These are phyloP conservation scores for Octopus bimaculoides DNA, from an alignment of 1,140 invertebrate species.

Conservation along the genomic window DNA sequence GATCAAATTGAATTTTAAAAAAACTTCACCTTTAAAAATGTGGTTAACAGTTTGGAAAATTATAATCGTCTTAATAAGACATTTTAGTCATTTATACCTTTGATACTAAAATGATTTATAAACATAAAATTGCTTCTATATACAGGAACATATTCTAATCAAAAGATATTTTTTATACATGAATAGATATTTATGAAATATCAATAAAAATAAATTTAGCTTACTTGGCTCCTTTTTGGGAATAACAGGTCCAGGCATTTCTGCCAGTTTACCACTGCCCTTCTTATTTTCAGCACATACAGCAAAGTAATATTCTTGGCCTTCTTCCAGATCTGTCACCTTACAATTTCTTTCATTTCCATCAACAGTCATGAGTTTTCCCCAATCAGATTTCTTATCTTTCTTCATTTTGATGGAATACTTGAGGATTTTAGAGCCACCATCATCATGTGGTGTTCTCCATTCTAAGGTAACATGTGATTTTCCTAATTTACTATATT, in stretches of 20 bases:
- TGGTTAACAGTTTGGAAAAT: too few relatives aligned
- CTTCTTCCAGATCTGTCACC: conserved; percentile 84
- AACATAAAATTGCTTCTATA: too few relatives aligned
- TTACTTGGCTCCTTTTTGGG: conserved; percentile 68
- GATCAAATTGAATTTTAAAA: too few relatives aligned
- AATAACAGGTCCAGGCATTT: conserved; percentile 63
- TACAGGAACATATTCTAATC: too few relatives aligned
- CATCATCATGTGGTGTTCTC: conserved; percentile 76
- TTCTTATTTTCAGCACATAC: conserved; percentile 95
- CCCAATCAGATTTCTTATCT: conserved; percentile 40
- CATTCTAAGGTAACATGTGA: conserved; percentile 84
- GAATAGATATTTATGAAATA: neutral
- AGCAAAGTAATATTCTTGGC: conserved; percentile 90
- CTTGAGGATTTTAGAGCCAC: conserved; percentile 8
- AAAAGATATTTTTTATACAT: too few relatives aligned
- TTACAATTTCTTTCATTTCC: conserved; percentile 55
- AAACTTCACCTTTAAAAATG: too few relatives aligned
- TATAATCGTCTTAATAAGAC: too few relatives aligned
- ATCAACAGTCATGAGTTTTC: conserved; percentile 56
- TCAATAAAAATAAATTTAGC: conserved; percentile 24
- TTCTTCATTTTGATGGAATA: conserved; percentile 63
- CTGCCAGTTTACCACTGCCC: conserved; percentile 90
- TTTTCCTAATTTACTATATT: conserved; percentile 88
- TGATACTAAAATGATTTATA: too few relatives aligned
- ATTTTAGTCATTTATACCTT: too few relatives aligned